Evolutionary conservation across 2,888 invertebrate species (phyloP).

Genomic region (Diaprepes abbreviatus): DNA sequence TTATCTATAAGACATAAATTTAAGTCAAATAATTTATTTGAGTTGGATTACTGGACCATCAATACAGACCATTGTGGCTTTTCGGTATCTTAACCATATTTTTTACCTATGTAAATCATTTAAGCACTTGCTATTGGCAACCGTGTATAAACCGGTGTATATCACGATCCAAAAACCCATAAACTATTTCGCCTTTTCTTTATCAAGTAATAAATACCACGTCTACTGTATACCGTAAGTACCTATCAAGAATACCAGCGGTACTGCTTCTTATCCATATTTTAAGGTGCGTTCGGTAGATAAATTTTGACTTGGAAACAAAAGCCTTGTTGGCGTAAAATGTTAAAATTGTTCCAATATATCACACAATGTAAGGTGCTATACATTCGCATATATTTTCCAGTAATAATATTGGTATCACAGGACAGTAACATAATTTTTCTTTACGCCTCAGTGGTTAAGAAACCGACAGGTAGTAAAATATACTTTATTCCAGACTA

Average conservation of each 20-base stretch:
- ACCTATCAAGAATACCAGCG: slow-evolving; percentile 23
- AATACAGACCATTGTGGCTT: too few relatives aligned
- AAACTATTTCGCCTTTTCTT: slow-evolving; percentile 24
- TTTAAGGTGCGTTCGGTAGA: slow-evolving; percentile 37
- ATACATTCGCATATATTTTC: slow-evolving; percentile 37
- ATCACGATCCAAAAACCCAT: slow-evolving; percentile 9
- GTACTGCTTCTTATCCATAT: slow-evolving; percentile 39
- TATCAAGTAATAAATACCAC: slow-evolving; percentile 41
- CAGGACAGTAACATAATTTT: slow-evolving; percentile 12
- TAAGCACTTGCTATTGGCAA: not conserved
- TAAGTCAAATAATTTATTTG: too few relatives aligned
- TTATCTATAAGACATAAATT: too few relatives aligned
- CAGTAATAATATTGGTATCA: slow-evolving; percentile 26
- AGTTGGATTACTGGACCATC: too few relatives aligned
- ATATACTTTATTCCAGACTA: too few relatives aligned
- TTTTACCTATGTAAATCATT: too few relatives aligned
- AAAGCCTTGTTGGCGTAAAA: slow-evolving; percentile 45
- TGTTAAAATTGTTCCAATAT: slow-evolving; percentile 41
- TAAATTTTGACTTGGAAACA: slow-evolving; percentile 43
- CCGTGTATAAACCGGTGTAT: not conserved
- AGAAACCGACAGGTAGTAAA: not conserved
- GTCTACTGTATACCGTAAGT: slow-evolving; percentile 23
- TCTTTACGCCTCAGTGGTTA: not conserved
- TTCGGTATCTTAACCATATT: too few relatives aligned
- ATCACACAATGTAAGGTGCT: slow-evolving; percentile 34